Evolutionary conservation across 2,888 invertebrate species (phyloP).

Genomic region (Drosophila barbarae): DNA sequence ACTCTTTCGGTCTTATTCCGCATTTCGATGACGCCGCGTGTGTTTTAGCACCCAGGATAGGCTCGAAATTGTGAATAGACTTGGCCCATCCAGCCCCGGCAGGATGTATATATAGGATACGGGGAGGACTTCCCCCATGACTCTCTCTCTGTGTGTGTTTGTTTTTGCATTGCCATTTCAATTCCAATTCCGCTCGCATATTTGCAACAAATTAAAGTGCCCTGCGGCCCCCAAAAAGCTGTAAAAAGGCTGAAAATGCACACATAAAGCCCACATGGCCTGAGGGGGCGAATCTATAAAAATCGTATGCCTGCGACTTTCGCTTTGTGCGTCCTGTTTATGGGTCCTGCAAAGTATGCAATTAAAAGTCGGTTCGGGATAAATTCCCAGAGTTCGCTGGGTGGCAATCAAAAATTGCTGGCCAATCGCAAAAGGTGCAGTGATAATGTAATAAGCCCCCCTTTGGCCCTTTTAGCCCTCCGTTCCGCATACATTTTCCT

Average conservation of each 20-base stretch:
- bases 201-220: conserved; percentile 52
- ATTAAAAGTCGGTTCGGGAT: conserved; percentile 50
- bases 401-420: conserved; percentile 39
- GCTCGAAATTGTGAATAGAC: conserved; percentile 36
- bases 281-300: conserved; percentile 8
- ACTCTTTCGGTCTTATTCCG: conserved; percentile 20
- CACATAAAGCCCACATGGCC: conserved; percentile 30
- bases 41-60: conserved; percentile 43
- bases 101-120: conserved; percentile 11
- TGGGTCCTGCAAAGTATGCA: conserved; percentile 40
- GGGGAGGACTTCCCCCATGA: conserved; percentile 1
- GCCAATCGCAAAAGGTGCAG: conserved; percentile 36
- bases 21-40: conserved; percentile 36
- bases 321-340: conserved; percentile 7
- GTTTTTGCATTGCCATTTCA: conserved; percentile 26
- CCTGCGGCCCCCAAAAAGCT: conserved; percentile 21
- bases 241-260: conserved; percentile 19
- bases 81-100: background rate
- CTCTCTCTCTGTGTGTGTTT: conserved; percentile 8
- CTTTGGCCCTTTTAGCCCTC: conserved; percentile 3
- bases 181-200: conserved; percentile 29
- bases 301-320: conserved; percentile 9
- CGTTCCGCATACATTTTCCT: conserved; percentile 12
- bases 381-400: conserved; percentile 7
- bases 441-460: conserved; percentile 31